Evolutionary conservation across 2,888 invertebrate genomes (phyloP).

Genomic region (Drosophila sordidapex): DNA sequence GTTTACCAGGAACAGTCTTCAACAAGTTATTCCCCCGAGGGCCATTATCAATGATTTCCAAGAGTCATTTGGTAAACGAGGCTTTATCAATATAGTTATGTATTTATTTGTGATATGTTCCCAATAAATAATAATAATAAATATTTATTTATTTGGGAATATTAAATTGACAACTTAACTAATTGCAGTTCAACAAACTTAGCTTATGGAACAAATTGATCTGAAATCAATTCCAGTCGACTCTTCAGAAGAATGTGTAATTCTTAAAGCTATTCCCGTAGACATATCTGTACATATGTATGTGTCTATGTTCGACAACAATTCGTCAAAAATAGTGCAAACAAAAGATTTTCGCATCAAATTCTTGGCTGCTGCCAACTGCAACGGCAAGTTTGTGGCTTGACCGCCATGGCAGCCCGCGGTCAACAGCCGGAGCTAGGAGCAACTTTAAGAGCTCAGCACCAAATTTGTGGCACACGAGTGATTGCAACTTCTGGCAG

Average conservation of each 20-base stretch:
- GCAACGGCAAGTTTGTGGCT: conserved; percentile 32
- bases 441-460: conserved; percentile 37
- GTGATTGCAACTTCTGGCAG: conserved; percentile 17
- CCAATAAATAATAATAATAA: background rate
- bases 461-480: conserved; percentile 52
- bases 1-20: background rate
- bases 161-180: background rate
- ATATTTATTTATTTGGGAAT: background rate
- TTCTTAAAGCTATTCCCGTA: background rate
- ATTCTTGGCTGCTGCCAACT: conserved; percentile 5
- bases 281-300: background rate
- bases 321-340: background rate
- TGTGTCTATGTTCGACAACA: background rate
- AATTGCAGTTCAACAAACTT: background rate
- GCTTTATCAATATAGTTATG: background rate
- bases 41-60: background rate
- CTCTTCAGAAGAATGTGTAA: background rate
- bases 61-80: background rate
- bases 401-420: background rate
- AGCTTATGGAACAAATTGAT: background rate
- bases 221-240: background rate
- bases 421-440: background rate
- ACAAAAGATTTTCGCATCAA: conserved; percentile 2
- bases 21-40: background rate
- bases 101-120: background rate